Percentiles rank a stretch among this genome's conserved stretches.
Conservation (phyloP, 2,797 vertebrate species). For the Novumbra hubbsi region DNA sequence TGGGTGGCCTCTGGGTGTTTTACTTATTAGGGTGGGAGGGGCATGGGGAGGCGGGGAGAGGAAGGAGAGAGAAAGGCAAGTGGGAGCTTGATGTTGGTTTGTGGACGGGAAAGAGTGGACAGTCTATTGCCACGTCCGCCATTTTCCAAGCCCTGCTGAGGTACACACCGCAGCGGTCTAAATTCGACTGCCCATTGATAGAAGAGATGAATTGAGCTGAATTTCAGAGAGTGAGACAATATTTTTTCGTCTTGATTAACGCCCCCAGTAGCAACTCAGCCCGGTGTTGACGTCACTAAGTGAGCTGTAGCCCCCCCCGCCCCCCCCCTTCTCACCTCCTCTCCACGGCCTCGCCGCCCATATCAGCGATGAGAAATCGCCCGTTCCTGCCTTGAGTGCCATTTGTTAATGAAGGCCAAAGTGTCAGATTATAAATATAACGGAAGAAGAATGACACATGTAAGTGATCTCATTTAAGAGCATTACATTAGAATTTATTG, state of each 20-base stretch:
- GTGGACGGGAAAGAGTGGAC: constrained; percentile 3
- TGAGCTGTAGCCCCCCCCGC: constrained; percentile 40
- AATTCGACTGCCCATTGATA: neutral
- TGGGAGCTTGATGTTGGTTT: constrained; percentile 10
- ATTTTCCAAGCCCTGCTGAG: neutral
- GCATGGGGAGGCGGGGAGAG: neutral
- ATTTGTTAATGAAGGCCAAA: constrained; percentile 84
- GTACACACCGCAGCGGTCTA: neutral
- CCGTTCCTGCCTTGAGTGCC: constrained; percentile 67
- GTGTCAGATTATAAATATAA: constrained; percentile 81
- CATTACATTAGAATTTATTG: constrained; percentile 82
- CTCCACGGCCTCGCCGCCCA: constrained; percentile 22
- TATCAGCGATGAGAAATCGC: constrained; percentile 64
- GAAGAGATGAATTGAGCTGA: neutral
- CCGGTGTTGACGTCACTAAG: constrained; percentile 37
- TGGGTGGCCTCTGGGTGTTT: constrained; percentile 41
- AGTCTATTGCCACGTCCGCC: neutral
- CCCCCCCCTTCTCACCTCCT: constrained; percentile 24
- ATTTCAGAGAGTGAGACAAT: neutral
- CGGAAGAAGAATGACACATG: constrained; percentile 78
- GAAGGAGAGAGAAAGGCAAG: constrained; percentile 7
- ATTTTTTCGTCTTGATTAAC: constrained; percentile 38
- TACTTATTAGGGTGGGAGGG: constrained; percentile 29
- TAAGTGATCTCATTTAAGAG: constrained; percentile 81
- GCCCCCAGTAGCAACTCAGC: constrained; percentile 30